Evolutionary conservation across 2,113 vertebrate species (phyloP), one percentile per base, ranked within the genome.

Genomic region (Poeciliopsis turrubarensis): DNA sequence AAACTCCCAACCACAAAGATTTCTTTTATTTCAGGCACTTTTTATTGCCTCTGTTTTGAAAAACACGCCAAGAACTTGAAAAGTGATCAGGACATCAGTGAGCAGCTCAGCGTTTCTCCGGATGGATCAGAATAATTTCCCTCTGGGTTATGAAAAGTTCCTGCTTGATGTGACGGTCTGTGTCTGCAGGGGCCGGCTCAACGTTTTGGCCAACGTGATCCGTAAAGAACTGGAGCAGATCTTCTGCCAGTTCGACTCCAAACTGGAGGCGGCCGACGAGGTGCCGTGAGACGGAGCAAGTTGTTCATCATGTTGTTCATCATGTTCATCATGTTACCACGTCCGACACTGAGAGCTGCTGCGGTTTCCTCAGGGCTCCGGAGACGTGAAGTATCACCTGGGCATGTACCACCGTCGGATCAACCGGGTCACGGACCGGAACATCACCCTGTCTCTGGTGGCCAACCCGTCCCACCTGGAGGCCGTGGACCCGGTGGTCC

Each of bases 201-300:
- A 99, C 5, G 98, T 99, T 65, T 86, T 99, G 1, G 98, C 98
- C 27, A 99, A 99, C 0, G 98, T 99, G 77, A 98, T 99, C 93
- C 94, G 98, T 60, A 99, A 99, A 74, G 98, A 99, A 82, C 86
- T 99, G 90, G 98, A 99, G 65, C 98, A 99, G 93, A 99, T 99
- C 57, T 99, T 99, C 94, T 99, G 98, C 88, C 98, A 99, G 92
- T 99, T 99, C 0, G 98, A 99, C 89, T 99, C 98, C 13, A 99
- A 98, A 75, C 93, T 99, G 92, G 98, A 99, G 84, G 96, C 98
- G 68, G 96, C 98, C 0, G 98, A 99, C 72, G 98, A 99, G 96
- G 98, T 97, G 13, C 26, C 9, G 1, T n/a, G 1, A 7, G n/a
- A n/a, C n/a, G n/a, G n/a, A n/a, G n/a, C n/a, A n/a, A n/a, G n/a